These are phyloP conservation scores for Galendromus occidentalis DNA, from an alignment of 1,140 invertebrate genomes.

Conservation along the genomic window DNA sequence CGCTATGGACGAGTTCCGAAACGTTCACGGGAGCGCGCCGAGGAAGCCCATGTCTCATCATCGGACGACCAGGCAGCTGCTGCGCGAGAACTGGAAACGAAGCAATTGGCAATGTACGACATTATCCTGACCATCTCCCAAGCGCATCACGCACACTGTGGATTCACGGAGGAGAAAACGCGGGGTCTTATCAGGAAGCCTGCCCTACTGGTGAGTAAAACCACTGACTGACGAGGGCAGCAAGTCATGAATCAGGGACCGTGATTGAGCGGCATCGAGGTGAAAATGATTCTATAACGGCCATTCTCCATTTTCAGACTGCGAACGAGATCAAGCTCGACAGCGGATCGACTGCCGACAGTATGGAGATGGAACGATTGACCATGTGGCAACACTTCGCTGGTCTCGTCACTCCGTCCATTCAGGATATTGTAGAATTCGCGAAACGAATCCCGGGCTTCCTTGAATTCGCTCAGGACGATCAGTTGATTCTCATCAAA, in stretches of 20 bases:
- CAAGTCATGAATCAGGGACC: constrained; percentile 15
- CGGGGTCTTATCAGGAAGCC: constrained; percentile 46
- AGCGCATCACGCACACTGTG: constrained; percentile 69
- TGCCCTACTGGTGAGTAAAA: constrained; percentile 38
- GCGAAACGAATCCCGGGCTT: constrained; percentile 79
- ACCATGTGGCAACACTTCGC: constrained; percentile 28
- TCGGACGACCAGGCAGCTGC: constrained; percentile 20
- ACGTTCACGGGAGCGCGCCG: constrained; percentile 56
- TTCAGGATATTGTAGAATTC: constrained; percentile 79
- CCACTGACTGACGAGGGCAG: constrained; percentile 12
- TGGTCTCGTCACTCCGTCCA: constrained; percentile 42
- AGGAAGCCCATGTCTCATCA: constrained; percentile 30
- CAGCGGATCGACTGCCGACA: constrained; percentile 23
- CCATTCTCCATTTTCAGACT: constrained; percentile 19
- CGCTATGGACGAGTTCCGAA: constrained; percentile 87
- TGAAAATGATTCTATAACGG: not conserved
- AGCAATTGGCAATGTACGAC: constrained; percentile 49
- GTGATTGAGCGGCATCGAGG: not conserved
- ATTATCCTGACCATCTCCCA: constrained; percentile 67
- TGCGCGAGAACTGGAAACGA: constrained; percentile 26
- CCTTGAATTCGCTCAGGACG: constrained; percentile 62
- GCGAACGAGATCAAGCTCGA: constrained; percentile 20
- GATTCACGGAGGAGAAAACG: constrained; percentile 66
- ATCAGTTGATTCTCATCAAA: constrained; percentile 83
- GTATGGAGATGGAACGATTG: constrained; percentile 28